A percentile compares a stretch with the other conserved stretches of the same genome.
Evolutionary conservation across 2,888 invertebrate species (phyloP).

Genomic region (Aphelenchoides bicaudatus): DNA sequence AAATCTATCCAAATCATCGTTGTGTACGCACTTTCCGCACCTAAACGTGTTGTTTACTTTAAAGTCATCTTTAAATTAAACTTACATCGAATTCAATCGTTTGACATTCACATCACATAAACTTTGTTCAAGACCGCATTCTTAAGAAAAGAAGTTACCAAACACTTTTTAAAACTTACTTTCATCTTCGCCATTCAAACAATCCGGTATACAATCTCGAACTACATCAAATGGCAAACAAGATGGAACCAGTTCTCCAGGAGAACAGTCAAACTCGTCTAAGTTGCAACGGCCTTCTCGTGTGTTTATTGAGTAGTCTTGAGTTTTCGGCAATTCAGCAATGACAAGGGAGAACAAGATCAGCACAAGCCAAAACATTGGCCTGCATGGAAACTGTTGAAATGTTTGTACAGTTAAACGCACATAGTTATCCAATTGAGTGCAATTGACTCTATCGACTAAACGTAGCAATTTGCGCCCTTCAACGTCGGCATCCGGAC

Average conservation of each 20-base stretch:
- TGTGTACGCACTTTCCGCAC: constrained; percentile 51
- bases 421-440: too few relatives aligned
- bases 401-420: too few relatives aligned
- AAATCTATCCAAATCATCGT: constrained; percentile 24
- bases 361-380: not conserved
- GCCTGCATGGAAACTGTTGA: not conserved
- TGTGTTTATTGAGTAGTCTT: too few relatives aligned
- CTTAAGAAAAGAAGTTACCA: constrained; percentile 21
- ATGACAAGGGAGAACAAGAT: too few relatives aligned
- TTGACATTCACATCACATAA: constrained; percentile 38
- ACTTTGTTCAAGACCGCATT: constrained; percentile 39
- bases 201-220: constrained; percentile 43
- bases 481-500: too few relatives aligned
- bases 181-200: constrained; percentile 47
- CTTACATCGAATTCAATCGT: constrained; percentile 13
- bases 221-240: constrained; percentile 43
- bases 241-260: not conserved
- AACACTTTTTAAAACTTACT: constrained; percentile 25
- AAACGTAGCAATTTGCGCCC: too few relatives aligned
- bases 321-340: too few relatives aligned
- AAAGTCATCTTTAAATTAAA: too few relatives aligned
- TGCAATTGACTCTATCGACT: too few relatives aligned
- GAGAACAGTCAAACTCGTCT: constrained; percentile 10
- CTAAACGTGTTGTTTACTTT: too few relatives aligned
- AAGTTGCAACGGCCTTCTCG: not conserved